phyloP scores from a whole-genome alignment of 2,113 vertebrate species.

The Dromaius novaehollandiae region DNA sequence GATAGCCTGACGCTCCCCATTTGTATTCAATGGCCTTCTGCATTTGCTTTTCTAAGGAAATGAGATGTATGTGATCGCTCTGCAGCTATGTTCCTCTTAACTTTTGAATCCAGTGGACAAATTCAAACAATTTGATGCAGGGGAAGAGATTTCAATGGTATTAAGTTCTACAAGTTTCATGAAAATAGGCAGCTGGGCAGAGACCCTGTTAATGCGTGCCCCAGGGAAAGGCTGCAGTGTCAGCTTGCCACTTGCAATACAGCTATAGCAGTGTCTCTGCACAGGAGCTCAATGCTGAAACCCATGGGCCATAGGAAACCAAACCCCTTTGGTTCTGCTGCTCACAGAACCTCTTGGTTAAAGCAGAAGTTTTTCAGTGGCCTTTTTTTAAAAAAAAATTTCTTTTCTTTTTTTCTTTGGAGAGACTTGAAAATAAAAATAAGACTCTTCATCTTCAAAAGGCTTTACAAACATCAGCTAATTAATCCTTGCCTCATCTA shows the following conservation, averaged over 20 bases:
- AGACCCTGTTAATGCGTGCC: slow-evolving; percentile 13
- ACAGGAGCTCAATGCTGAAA: background rate
- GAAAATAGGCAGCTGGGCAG: slow-evolving; percentile 42
- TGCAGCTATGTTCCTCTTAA: background rate
- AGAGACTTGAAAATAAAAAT: slow-evolving; percentile 55
- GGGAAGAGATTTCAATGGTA: background rate
- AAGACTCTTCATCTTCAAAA: slow-evolving; percentile 63
- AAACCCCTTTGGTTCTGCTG: background rate
- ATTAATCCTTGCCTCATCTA: slow-evolving; percentile 28
- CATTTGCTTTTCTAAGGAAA: background rate
- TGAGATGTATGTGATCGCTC: background rate
- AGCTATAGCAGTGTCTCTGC: background rate
- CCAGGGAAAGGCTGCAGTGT: background rate
- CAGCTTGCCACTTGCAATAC: background rate
- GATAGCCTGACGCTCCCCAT: background rate
- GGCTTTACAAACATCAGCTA: slow-evolving; percentile 51
- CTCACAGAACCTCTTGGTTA: background rate
- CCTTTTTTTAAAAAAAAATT: background rate
- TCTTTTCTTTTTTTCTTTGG: background rate
- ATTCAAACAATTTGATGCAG: background rate
- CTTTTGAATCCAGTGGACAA: background rate
- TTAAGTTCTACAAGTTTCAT: slow-evolving; percentile 5
- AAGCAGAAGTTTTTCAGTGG: background rate
- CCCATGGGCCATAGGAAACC: background rate
- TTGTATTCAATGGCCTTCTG: background rate